Conservation (phyloP, 2,888 invertebrate species). For the Gari tellinella region DNA sequence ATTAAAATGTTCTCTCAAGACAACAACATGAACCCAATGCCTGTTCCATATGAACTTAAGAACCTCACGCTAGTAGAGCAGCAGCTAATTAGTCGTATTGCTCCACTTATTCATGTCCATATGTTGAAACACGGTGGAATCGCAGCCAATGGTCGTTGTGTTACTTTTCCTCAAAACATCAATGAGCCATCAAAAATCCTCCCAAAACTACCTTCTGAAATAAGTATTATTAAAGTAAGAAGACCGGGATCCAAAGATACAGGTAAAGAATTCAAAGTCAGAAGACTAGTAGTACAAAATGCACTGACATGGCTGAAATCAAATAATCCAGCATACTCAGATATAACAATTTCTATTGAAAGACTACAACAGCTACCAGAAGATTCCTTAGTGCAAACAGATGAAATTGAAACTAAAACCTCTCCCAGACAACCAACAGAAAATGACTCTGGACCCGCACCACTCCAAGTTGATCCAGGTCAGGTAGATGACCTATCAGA, state of each 20-base stretch:
- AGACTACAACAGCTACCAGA: too few species aligned
- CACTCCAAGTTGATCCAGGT: constrained; percentile 29
- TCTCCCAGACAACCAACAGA: neutral
- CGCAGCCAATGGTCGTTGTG: constrained; percentile 47
- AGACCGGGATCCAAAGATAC: constrained; percentile 36
- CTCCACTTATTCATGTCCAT: constrained; percentile 27
- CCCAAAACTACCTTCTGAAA: constrained; percentile 34
- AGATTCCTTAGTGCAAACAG: constrained; percentile 36
- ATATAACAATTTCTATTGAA: constrained; percentile 36
- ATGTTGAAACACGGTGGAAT: constrained; percentile 51
- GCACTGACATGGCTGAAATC: constrained; percentile 39
- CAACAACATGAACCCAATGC: constrained; percentile 52
- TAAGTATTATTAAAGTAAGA: constrained; percentile 32
- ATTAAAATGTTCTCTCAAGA: constrained; percentile 41
- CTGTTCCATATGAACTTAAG: constrained; percentile 27
- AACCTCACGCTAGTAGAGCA: constrained; percentile 45
- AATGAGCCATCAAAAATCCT: constrained; percentile 44
- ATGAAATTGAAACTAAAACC: constrained; percentile 26
- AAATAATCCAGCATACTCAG: constrained; percentile 41
- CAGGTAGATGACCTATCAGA: constrained; percentile 19
- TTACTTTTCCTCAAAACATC: constrained; percentile 51
- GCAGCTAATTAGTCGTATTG: constrained; percentile 25
- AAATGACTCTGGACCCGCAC: constrained; percentile 45
- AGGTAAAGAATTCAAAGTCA: constrained; percentile 44
- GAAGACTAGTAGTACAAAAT: constrained; percentile 34